Conservation (phyloP, 2,888 invertebrate genomes). For the Nemoura dubitans region DNA sequence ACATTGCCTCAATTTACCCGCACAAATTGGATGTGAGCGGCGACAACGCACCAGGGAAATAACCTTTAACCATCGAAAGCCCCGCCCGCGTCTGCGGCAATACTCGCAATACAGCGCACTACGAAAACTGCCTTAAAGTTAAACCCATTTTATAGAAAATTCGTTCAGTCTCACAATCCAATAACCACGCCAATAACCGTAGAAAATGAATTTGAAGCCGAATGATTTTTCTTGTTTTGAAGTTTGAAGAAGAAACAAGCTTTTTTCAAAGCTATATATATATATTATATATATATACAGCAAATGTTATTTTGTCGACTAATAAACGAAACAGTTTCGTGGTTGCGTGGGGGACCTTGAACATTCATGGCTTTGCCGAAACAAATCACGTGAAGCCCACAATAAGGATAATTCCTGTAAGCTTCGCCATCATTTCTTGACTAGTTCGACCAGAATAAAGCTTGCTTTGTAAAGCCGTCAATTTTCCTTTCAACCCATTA, state of each 20-base stretch:
- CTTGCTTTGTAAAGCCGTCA: not conserved
- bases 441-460: not conserved
- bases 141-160: slow-evolving; percentile 41
- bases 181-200: slow-evolving; percentile 25
- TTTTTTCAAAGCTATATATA: not conserved
- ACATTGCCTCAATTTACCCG: slow-evolving; percentile 51
- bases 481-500: not conserved
- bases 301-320: not conserved
- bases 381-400: not conserved
- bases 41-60: slow-evolving; percentile 51
- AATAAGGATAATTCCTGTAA: not conserved
- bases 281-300: too few relatives aligned
- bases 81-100: not conserved
- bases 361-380: not conserved
- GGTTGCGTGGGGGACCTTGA: not conserved
- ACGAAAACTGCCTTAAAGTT: slow-evolving; percentile 38
- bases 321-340: slow-evolving; percentile 17
- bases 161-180: slow-evolving; percentile 35
- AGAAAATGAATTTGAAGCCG: slow-evolving; percentile 35
- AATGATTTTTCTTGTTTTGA: slow-evolving; percentile 31
- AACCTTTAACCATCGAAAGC: slow-evolving; percentile 41
- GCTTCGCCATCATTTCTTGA: not conserved
- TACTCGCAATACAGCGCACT: slow-evolving; percentile 8
- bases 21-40: slow-evolving; percentile 51
- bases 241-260: slow-evolving; percentile 9